phyloP scores from a whole-genome alignment of 2,888 invertebrate species.

The Harpalus rufipes region DNA sequence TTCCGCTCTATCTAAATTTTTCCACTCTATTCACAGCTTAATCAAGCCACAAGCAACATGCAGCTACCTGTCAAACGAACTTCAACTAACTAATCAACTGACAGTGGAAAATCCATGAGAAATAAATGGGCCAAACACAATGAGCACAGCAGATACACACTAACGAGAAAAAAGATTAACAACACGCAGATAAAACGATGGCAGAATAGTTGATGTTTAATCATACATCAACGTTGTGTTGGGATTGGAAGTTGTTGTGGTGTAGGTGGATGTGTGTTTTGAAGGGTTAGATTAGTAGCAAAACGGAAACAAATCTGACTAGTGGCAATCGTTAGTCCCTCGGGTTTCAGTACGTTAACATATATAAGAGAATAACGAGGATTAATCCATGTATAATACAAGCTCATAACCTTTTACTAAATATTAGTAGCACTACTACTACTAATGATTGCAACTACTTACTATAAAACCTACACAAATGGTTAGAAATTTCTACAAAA shows the following conservation, averaged over 20 bases:
- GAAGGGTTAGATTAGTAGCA: not conserved
- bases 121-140: conserved; percentile 34
- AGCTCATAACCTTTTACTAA: no score
- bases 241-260: not conserved
- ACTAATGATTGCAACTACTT: no score
- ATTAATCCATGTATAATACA: no score
- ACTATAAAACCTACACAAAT: no score
- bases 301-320: not conserved
- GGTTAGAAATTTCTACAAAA: no score
- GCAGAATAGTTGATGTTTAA: conserved; percentile 6
- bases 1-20: conserved; percentile 45
- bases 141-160: not conserved
- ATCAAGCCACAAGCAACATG: conserved; percentile 32
- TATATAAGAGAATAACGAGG: not conserved
- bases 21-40: conserved; percentile 31
- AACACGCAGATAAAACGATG: not conserved
- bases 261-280: not conserved
- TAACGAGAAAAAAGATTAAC: conserved; percentile 29
- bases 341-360: not conserved
- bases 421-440: no score
- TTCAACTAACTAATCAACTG: conserved; percentile 16
- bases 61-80: conserved; percentile 29
- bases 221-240: not conserved
- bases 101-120: not conserved
- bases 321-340: conserved; percentile 8